These are phyloP conservation scores for Lamprologus callipterus DNA, from an alignment of 2,113 vertebrate genomes.

Conservation along the genomic window DNA sequence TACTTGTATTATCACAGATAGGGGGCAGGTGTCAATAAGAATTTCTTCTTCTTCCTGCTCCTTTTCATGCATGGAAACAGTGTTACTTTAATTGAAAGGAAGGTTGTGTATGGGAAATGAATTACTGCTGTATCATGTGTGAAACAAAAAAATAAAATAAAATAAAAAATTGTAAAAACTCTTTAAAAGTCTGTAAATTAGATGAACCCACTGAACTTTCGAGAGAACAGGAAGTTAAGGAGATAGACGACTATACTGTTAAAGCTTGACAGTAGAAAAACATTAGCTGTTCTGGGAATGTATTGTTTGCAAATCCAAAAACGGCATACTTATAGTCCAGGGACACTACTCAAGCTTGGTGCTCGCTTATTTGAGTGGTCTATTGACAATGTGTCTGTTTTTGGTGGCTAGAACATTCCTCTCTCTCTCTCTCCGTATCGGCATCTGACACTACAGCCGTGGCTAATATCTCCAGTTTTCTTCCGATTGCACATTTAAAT, in stretches of 20 bases:
- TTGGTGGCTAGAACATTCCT: background rate
- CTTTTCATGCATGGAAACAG: too few species aligned
- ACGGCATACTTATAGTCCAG: background rate
- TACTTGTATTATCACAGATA: too few species aligned
- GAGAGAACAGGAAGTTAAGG: conserved; percentile 12
- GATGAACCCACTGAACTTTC: conserved; percentile 13
- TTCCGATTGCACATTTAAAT: background rate
- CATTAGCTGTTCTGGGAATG: background rate
- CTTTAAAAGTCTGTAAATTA: conserved; percentile 54
- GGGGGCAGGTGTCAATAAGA: too few species aligned
- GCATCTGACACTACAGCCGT: background rate
- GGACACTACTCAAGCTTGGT: background rate
- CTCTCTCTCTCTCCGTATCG: background rate
- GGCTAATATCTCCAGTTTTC: background rate
- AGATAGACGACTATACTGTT: background rate
- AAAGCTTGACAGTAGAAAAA: background rate
- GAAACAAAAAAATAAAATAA: too few species aligned
- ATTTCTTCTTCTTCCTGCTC: too few species aligned
- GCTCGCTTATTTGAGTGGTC: background rate
- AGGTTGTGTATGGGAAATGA: too few species aligned
- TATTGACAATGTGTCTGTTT: background rate
- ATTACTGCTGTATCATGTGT: too few species aligned
- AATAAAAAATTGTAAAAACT: conserved; percentile 11
- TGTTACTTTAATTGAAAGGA: too few species aligned
- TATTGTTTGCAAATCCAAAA: background rate